Base-by-base conservation (phyloP, 23 tunicate species). In the Trididemnum nubilum region DNA sequence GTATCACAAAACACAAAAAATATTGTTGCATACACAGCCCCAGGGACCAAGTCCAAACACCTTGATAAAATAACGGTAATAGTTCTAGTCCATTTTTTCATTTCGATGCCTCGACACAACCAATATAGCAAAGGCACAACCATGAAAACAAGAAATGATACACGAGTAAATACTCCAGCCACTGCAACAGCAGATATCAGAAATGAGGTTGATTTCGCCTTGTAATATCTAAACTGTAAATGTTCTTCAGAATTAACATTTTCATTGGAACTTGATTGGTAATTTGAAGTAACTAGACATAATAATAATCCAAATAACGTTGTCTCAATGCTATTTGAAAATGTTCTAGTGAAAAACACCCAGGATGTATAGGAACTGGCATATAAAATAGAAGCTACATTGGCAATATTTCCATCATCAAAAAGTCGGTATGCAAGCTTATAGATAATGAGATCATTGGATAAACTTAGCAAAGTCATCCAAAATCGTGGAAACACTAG, bases 321-420 rank as follows among this genome's bases (percentile, higher is more conserved):
- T 2, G 67, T 57, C 29, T 85, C 88, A 23, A 37, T 36, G 18
- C 64, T 35, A 32, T 85, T 85, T 23, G 88, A 85, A 77, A 85
- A 85, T 9, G 91, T 87, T 73, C 91, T 73, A 33, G 91, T 87
- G 57, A 67, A 64, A 51, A 24, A 87, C 34, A 81, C 85, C 85
- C 81, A 87, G 26, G 65, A 33, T 21, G 76, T 73, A 49, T 74
- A 81, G 33, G 91, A 87, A 61, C 80, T 87, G 0, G 81, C 85
- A 87, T 65, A 87, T 29, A 87, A 25, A 1, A 70, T 59, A 2
- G 38, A 1, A 1, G 91, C 91, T 38, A 54, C 50, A 35, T 49
- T 26, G 12, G 85, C 91, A 34, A 30, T 61, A 5, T 65, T 63
- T 15, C 29, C 5, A 29, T 61, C 72, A 15, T 65, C 24, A 76